These are phyloP conservation scores for Drosophila sordidapex DNA, from an alignment of 2,888 invertebrate species.

Conservation along the genomic window DNA sequence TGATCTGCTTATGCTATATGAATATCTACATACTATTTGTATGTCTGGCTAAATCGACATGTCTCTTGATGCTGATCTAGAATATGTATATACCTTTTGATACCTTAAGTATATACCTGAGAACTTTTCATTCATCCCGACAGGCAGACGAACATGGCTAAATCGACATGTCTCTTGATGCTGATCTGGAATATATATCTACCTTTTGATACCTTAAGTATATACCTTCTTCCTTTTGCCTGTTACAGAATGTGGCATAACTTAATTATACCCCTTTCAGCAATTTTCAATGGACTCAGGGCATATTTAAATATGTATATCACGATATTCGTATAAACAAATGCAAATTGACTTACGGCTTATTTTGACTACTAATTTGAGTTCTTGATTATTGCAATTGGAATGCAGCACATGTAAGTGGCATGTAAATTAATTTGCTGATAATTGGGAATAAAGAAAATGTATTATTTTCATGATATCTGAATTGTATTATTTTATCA, in stretches of 20 bases:
- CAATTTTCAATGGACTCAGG: not conserved
- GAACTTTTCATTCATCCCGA: not conserved
- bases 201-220: no score
- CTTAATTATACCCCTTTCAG: not conserved
- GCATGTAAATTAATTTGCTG: constrained; percentile 48
- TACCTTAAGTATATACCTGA: no score
- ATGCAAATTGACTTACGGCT: constrained; percentile 5
- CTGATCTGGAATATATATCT: not conserved
- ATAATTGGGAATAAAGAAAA: constrained; percentile 45
- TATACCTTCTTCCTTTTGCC: no score
- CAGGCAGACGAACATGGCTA: no score
- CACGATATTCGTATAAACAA: not conserved
- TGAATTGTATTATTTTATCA: not conserved
- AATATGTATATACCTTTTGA: no score
- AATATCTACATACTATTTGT: not conserved
- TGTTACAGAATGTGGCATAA: not conserved
- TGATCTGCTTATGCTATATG: not conserved
- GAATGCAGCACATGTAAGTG: constrained; percentile 9
- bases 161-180: not conserved
- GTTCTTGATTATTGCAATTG: constrained; percentile 24
- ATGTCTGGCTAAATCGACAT: no score
- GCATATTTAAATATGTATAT: not conserved
- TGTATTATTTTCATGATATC: not conserved
- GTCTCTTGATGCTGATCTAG: no score
- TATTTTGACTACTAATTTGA: constrained; percentile 38